Evolutionary conservation across 2,797 vertebrate genomes (phyloP).

Genomic region (Myiotriccus ornatus): DNA sequence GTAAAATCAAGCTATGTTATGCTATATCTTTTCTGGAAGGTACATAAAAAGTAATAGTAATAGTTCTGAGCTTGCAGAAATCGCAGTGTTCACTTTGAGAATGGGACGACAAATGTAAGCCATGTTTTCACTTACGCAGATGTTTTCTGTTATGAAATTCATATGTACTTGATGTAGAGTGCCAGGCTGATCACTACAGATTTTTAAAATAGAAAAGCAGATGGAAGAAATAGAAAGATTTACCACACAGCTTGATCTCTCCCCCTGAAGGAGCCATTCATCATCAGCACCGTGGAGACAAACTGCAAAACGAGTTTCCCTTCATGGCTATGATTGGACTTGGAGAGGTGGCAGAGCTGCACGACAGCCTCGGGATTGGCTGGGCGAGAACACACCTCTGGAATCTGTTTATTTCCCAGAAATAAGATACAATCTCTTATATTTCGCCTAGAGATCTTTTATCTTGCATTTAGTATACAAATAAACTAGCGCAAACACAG

Average conservation of each 20-base stretch:
- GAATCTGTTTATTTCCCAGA: conserved; percentile 77
- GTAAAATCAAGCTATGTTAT: neutral
- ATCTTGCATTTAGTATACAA: conserved; percentile 37
- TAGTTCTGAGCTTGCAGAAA: neutral
- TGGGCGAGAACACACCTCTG: conserved; percentile 82
- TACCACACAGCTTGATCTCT: conserved; percentile 39
- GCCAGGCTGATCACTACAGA: conserved; percentile 3
- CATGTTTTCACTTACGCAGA: neutral
- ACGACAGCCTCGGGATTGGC: conserved; percentile 76
- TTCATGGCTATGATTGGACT: conserved; percentile 65
- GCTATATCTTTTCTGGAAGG: neutral
- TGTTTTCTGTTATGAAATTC: conserved; percentile 39
- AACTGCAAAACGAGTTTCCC: conserved; percentile 45
- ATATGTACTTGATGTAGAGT: neutral
- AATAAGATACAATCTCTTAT: conserved; percentile 41
- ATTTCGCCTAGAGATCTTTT: conserved; percentile 21
- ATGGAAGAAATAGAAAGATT: conserved; percentile 51
- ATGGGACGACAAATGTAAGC: neutral
- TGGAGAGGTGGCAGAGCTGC: conserved; percentile 28
- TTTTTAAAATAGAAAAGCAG: conserved; percentile 59
- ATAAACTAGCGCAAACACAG: neutral
- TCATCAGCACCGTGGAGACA: neutral
- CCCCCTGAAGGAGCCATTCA: conserved; percentile 50
- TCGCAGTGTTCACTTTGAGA: neutral
- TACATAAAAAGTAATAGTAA: neutral